Percentiles rank a stretch among this genome's conserved stretches.
Evolutionary conservation across 2,113 vertebrate species (phyloP).

Genomic region (Callopanchax toddi): DNA sequence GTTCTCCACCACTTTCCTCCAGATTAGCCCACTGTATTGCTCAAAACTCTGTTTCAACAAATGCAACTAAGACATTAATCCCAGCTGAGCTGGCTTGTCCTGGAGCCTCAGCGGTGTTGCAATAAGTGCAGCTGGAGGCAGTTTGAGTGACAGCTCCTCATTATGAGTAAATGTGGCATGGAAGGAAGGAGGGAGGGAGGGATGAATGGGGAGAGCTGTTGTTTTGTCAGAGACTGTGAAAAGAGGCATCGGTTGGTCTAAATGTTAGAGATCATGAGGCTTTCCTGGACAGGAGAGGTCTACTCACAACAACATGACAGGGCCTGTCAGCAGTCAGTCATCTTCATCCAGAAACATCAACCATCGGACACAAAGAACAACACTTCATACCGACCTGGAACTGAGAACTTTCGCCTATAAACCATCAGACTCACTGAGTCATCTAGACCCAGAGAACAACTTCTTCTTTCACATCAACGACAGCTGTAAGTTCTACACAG

Average conservation of each 20-base stretch:
- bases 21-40: constrained; percentile 51
- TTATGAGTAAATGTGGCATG: constrained; percentile 60
- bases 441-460: too few relatives aligned
- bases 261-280: constrained; percentile 28
- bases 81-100: constrained; percentile 55
- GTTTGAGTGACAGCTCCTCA: constrained; percentile 66
- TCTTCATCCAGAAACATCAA: too few relatives aligned
- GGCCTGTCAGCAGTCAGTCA: too few relatives aligned
- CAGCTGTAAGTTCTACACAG: too few relatives aligned
- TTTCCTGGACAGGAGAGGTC: constrained; percentile 5
- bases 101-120: constrained; percentile 54
- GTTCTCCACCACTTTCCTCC: constrained; percentile 57
- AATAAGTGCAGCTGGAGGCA: constrained; percentile 51
- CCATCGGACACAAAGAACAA: too few relatives aligned
- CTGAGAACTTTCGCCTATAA: too few relatives aligned
- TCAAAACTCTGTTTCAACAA: constrained; percentile 56
- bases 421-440: too few relatives aligned
- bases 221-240: constrained; percentile 49
- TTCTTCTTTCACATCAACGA: too few relatives aligned
- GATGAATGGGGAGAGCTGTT: constrained; percentile 22
- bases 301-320: background rate
- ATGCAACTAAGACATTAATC: constrained; percentile 53
- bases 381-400: too few relatives aligned
- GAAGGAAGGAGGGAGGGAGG: constrained; percentile 24
- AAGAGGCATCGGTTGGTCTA: constrained; percentile 42